Base-by-base conservation (phyloP, 2,113 vertebrate genomes). In the Asarcornis scutulata region DNA sequence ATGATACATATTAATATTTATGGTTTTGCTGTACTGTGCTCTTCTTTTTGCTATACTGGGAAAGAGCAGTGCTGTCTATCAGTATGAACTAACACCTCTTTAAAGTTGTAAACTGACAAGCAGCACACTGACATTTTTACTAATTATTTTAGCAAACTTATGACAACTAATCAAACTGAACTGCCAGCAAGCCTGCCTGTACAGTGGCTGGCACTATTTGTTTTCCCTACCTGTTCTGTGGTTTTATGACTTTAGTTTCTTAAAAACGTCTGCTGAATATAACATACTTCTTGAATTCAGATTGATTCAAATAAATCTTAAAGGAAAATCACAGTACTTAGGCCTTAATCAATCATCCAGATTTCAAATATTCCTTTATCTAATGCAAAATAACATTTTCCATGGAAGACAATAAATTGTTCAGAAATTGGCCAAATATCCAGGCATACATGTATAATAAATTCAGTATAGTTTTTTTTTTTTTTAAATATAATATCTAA, bases 11-110 rank as follows among this genome's bases (percentile, higher is more conserved):
- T 86, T 89, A 92, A 91, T 86, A 88, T 92, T 96, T 95, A 95
- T 94, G 66, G 29, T 4, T 89, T 94, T 96, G 52, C 78, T 90
- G 21, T 90, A 83, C 36, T 83, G 52, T 93, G 63, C 42, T 81
- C 29, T 78, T 91, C 59, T 20, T 2, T 95, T 89, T 85, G 23
- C 79, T 92, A 34, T 55, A 73, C 85, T 97, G 75, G 42, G 84
- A 94, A 96, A 94, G 97, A 97, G 86, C 92, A 93, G 21, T 88
- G 29, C 87, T 92, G 73, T 96, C 93, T 96, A 46, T 96, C 83
- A 91, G 66, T 71, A 50, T 87, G 59, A 93, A 74, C 64, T 97
- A 97, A 91, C 72, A 91, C 74, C 77, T 96, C 92, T 89, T 92
- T 91, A 88, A 94, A 95, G 60, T 86, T 92, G 64, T 79, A 94